Evolutionary conservation across 2,797 vertebrate genomes (phyloP).

Genomic region (Pangasius larnaudii): DNA sequence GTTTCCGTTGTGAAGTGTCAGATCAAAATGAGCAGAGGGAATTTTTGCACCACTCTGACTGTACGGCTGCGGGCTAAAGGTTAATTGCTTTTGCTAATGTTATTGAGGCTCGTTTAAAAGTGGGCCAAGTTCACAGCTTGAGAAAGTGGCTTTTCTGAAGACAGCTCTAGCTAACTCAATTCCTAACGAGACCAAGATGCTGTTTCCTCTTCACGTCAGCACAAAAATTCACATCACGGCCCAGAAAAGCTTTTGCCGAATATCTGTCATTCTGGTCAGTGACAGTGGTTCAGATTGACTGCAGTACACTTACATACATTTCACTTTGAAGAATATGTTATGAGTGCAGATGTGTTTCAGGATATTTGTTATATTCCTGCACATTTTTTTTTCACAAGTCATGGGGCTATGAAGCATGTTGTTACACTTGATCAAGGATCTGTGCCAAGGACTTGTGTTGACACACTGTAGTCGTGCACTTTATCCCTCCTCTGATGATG

Average conservation of each 20-base stretch:
- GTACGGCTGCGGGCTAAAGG: constrained; percentile 59
- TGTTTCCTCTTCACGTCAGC: constrained; percentile 23
- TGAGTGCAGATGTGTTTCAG: not conserved
- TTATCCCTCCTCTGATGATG: not conserved
- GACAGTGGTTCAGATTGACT: not conserved
- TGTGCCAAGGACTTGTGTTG: not conserved
- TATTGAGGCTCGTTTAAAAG: constrained; percentile 54
- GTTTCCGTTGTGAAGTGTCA: constrained; percentile 32
- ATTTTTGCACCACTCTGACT: constrained; percentile 44
- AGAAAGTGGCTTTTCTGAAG: constrained; percentile 54
- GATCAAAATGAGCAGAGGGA: constrained; percentile 47
- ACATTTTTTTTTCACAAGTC: not conserved
- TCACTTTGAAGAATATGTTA: not conserved
- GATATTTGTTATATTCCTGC: not conserved
- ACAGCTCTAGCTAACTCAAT: constrained; percentile 42
- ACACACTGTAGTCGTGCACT: not conserved
- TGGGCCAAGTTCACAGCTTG: constrained; percentile 52
- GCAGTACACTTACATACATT: constrained; percentile 3
- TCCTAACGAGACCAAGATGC: constrained; percentile 24
- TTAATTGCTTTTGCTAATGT: constrained; percentile 63
- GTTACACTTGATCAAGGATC: constrained; percentile 8
- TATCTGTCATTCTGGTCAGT: constrained; percentile 16
- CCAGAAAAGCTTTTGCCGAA: not conserved
- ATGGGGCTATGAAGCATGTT: not conserved
- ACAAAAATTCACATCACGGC: constrained; percentile 14